phyloP scores from a whole-genome alignment of 2,888 invertebrate species.

The Mimachlamys varia region DNA sequence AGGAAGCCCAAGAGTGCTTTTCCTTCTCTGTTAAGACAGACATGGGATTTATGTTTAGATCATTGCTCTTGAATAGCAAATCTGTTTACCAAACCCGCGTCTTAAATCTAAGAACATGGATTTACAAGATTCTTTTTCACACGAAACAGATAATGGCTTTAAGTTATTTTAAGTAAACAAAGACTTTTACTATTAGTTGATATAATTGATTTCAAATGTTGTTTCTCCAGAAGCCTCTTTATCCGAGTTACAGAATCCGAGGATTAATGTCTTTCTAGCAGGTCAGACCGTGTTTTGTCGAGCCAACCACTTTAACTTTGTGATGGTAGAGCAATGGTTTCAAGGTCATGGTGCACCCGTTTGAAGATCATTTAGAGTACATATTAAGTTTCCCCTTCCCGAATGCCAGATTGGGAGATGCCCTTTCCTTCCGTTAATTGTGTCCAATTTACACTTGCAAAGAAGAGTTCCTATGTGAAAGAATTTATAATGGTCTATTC shows the following conservation, averaged over 20 bases:
- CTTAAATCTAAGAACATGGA: constrained; percentile 17
- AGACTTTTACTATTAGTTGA: neutral
- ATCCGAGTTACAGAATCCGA: neutral
- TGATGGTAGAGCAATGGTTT: neutral
- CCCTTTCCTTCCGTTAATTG: too few relatives aligned
- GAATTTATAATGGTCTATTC: too few relatives aligned
- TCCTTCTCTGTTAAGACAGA: neutral
- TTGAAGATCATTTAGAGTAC: neutral
- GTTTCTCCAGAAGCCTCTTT: neutral
- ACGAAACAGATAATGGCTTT: neutral
- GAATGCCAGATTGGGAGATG: neutral
- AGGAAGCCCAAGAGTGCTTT: neutral
- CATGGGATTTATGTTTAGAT: neutral
- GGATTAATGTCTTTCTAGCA: neutral
- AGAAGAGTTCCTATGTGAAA: too few relatives aligned
- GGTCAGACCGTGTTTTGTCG: neutral
- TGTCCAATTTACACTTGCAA: too few relatives aligned
- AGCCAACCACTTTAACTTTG: neutral
- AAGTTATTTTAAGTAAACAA: neutral
- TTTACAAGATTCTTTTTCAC: neutral
- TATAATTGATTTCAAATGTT: neutral
- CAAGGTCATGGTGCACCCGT: neutral
- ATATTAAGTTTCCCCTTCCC: neutral
- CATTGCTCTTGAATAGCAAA: neutral
- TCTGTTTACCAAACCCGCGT: neutral